A percentile compares a stretch with the other conserved stretches of the same genome.
Evolutionary conservation across 2,888 invertebrate genomes (phyloP).

Genomic region (Microchrysa polita): DNA sequence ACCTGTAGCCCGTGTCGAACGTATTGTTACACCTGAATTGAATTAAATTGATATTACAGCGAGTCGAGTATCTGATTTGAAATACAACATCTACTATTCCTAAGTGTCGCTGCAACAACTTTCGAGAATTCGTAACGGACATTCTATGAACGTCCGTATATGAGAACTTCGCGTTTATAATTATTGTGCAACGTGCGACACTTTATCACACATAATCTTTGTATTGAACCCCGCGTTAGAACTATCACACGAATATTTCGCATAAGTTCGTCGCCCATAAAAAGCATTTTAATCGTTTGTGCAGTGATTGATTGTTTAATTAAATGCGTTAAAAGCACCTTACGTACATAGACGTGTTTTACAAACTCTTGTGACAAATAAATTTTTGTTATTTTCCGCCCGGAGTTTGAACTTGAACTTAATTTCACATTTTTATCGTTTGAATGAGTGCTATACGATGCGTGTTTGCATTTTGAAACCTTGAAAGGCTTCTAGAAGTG

Average conservation of each 20-base stretch:
- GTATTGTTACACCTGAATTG: background rate
- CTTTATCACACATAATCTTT: background rate
- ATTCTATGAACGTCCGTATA: background rate
- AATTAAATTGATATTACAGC: background rate
- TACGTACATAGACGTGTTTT: no score
- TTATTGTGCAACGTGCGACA: background rate
- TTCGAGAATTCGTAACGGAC: no score
- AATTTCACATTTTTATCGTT: conserved; percentile 21
- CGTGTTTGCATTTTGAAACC: conserved; percentile 25
- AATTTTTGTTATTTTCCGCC: background rate
- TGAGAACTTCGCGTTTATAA: background rate
- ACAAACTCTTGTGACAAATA: background rate
- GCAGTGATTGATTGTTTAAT: conserved; percentile 5
- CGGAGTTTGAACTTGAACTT: conserved; percentile 33
- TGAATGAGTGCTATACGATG: background rate
- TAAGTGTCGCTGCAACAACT: background rate
- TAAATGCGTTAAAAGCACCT: background rate
- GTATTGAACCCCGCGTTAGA: background rate
- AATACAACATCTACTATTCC: background rate
- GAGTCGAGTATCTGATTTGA: no score
- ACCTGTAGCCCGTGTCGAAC: conserved; percentile 40
- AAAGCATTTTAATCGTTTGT: conserved; percentile 1
- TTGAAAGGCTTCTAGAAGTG: conserved; percentile 18
- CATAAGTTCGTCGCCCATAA: conserved; percentile 9
- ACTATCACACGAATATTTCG: background rate